Conservation (phyloP, 2,797 vertebrate species). For the Rhynchotus rufescens region DNA sequence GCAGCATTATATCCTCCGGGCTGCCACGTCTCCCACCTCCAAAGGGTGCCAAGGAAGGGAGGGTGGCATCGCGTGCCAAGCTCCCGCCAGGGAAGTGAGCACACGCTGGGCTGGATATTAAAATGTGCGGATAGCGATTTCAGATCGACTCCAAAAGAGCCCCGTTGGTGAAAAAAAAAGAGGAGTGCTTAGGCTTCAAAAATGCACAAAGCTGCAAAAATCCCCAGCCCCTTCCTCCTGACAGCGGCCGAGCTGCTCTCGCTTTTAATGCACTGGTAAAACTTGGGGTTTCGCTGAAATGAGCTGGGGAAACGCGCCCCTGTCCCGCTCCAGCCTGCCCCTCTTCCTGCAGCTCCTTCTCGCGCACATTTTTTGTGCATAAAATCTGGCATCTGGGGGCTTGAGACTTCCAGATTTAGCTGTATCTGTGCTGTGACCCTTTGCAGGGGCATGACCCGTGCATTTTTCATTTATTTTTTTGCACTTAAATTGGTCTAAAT, state of each 20-base stretch:
- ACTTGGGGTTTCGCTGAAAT: neutral
- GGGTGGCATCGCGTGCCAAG: neutral
- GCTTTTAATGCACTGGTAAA: neutral
- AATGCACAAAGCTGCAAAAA: neutral
- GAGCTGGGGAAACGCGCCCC: neutral
- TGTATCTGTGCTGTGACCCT: too few species aligned
- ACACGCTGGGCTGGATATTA: neutral
- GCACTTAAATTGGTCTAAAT: too few species aligned
- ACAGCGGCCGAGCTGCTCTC: neutral
- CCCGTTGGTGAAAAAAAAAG: fast-evolving
- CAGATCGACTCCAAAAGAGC: neutral
- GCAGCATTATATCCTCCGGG: neutral
- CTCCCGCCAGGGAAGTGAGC: neutral
- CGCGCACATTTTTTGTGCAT: neutral
- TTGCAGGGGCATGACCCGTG: too few species aligned
- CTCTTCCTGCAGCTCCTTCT: neutral
- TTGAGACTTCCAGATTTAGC: neutral
- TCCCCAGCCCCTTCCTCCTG: neutral
- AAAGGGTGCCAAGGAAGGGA: neutral
- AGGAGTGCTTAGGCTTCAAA: neutral
- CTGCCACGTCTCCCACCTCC: neutral
- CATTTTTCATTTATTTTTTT: too few species aligned
- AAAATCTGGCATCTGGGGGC: neutral
- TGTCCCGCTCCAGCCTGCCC: fast-evolving
- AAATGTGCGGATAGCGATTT: neutral